Evolutionary conservation across 2,797 vertebrate species (phyloP).

Genomic region (Carcharodon carcharias): DNA sequence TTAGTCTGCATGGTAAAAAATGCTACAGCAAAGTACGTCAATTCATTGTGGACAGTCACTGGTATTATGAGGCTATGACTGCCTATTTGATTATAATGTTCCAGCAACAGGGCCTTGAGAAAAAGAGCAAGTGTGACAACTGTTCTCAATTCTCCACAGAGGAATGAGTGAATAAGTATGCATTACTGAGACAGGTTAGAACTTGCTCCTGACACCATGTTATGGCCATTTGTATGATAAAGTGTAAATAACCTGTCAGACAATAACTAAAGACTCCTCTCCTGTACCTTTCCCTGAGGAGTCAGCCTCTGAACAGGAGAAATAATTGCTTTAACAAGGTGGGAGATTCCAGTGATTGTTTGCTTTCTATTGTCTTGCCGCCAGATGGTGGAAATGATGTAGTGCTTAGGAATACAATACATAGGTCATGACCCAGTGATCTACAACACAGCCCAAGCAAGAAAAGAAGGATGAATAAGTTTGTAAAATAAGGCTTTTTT

Average conservation of each 20-base stretch:
- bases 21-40: not conserved
- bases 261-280: slow-evolving; percentile 40
- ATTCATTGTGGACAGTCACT: slow-evolving; percentile 19
- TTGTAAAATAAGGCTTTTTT: not conserved
- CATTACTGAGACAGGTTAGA: slow-evolving; percentile 34
- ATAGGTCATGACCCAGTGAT: slow-evolving; percentile 55
- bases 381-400: slow-evolving; percentile 70
- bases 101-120: slow-evolving; percentile 26
- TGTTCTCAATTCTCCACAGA: slow-evolving; percentile 24
- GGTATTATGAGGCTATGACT: slow-evolving; percentile 29
- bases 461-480: slow-evolving; percentile 16
- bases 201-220: slow-evolving; percentile 35
- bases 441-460: not conserved
- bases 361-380: slow-evolving; percentile 67
- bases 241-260: slow-evolving; percentile 28
- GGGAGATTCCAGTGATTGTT: slow-evolving; percentile 63
- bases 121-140: not conserved
- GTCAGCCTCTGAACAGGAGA: slow-evolving; percentile 40
- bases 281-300: slow-evolving; percentile 38
- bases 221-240: slow-evolving; percentile 28
- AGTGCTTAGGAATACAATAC: slow-evolving; percentile 63
- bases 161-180: slow-evolving; percentile 29
- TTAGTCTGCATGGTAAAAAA: not conserved
- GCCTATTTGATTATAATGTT: slow-evolving; percentile 33
- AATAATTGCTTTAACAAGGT: slow-evolving; percentile 57